These are phyloP conservation scores for Drosophila fungiperda DNA, from an alignment of 2,888 invertebrate species.

Conservation along the genomic window DNA sequence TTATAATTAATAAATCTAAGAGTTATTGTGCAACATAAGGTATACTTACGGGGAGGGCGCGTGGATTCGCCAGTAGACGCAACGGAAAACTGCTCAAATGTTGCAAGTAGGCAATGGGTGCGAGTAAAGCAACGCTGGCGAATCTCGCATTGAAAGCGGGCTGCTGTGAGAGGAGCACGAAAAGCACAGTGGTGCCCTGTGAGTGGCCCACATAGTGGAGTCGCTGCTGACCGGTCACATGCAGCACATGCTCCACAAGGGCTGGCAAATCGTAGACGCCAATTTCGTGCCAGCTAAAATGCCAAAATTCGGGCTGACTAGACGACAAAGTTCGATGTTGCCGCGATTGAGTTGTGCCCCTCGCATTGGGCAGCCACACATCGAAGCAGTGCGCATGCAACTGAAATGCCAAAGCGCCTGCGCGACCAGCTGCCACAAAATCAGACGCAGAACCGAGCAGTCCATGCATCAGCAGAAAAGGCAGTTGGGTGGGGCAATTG, in stretches of 20 bases:
- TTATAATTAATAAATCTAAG: background rate
- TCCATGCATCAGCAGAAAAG: conserved; percentile 82
- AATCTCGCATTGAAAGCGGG: conserved; percentile 80
- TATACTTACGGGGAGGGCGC: conserved; percentile 72
- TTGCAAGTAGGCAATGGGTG: conserved; percentile 79
- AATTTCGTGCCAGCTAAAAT: conserved; percentile 84
- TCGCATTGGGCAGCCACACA: conserved; percentile 83
- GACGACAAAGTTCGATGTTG: conserved; percentile 68
- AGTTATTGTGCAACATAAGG: conserved; percentile 29
- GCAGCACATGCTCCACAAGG: conserved; percentile 77
- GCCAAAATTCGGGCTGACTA: conserved; percentile 77
- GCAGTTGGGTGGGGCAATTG: conserved; percentile 35
- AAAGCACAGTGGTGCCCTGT: conserved; percentile 81
- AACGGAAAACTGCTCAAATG: conserved; percentile 78
- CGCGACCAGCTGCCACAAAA: conserved; percentile 73
- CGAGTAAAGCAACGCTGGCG: conserved; percentile 72
- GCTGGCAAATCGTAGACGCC: conserved; percentile 82
- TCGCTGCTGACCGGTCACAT: conserved; percentile 67
- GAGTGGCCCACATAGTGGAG: conserved; percentile 83
- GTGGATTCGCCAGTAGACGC: conserved; percentile 69
- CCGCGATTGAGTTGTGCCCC: conserved; percentile 82
- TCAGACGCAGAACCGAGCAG: conserved; percentile 82
- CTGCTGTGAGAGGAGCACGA: conserved; percentile 79
- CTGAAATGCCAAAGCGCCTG: conserved; percentile 70
- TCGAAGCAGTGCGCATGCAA: conserved; percentile 82